Evolutionary conservation across 2,113 vertebrate genomes (phyloP), one percentile per base, ranked within the genome.

Genomic region (Neotoma lepida): DNA sequence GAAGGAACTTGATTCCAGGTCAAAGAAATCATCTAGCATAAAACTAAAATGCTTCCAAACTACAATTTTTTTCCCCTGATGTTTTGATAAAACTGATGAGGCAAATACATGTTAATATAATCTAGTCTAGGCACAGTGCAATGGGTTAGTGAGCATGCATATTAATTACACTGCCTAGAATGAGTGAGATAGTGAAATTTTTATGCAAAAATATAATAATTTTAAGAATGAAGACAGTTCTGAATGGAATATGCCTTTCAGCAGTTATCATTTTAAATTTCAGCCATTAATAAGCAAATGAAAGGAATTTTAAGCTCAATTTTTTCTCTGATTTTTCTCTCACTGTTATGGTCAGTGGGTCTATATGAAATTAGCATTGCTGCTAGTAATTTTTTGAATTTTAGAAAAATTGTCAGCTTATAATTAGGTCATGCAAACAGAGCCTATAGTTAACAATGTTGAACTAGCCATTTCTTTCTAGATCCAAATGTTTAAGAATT

Each of bases 141-240:
- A 85, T 85, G 89, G 85, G 80, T 94, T 93, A 88, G 39, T 94
- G 70, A 87, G 74, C 63, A 96, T 89, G 82, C 94, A 77, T 95
- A 94, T 93, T 97, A 94, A 96, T 51, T 95, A 77, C 28, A 82
- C 49, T 90, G 88, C 44, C 86, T 92, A 92, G 85, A 64, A 93
- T 90, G 91, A 95, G 63, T 91, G 86, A 85, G 33, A 4, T 22
- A 81, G 30, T 71, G 35, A 86, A 94, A 94, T 87, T 96, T 91
- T 94, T 94, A 93, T 88, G 70, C 26, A 94, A 85, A 49, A 93
- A 95, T 84, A 96, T 85, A 97, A 86, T 92, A 90, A 70, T 89
- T 96, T 96, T 88, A 86, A 91, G 63, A 93, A 90, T 4, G 46
- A 76, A 66, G 84, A 87, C 54, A 63, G 6, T 10, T 89, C 22